Conservation (phyloP, 2,113 vertebrate genomes). For the Megaptera novaeangliae region DNA sequence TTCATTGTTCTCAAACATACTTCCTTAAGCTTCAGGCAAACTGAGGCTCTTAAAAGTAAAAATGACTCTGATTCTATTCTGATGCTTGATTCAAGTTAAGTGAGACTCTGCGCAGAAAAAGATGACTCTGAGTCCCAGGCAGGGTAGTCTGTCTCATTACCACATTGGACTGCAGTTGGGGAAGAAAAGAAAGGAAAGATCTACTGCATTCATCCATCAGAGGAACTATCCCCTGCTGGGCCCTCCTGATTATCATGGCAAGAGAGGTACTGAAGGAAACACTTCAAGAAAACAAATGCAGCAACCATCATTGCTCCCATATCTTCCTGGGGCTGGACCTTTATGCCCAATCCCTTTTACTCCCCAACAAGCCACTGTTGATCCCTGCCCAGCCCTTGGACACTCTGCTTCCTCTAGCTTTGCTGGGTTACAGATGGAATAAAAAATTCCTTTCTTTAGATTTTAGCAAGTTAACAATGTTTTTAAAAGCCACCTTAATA, state of each 20-base stretch:
- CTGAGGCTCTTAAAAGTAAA: not conserved
- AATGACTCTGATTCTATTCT: not conserved
- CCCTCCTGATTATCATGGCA: not conserved
- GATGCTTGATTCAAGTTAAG: not conserved
- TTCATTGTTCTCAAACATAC: not conserved
- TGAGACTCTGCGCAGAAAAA: not conserved
- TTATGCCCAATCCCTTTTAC: not conserved
- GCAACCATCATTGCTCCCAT: not conserved
- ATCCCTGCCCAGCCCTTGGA: not conserved
- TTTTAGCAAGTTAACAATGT: not conserved
- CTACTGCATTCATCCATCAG: not conserved
- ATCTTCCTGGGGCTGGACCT: not conserved
- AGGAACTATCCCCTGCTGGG: not conserved
- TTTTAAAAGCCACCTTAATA: constrained; percentile 17
- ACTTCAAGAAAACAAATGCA: not conserved
- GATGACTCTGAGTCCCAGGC: not conserved
- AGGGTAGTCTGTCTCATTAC: not conserved
- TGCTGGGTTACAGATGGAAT: not conserved
- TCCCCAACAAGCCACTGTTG: not conserved
- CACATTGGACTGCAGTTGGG: not conserved
- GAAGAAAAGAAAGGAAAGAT: not conserved
- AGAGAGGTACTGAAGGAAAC: not conserved
- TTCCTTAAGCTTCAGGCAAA: not conserved
- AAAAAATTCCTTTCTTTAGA: not conserved
- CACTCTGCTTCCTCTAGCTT: not conserved